phyloP scores from a whole-genome alignment of 2,888 invertebrate species.

The Pterobdella sp. region DNA sequence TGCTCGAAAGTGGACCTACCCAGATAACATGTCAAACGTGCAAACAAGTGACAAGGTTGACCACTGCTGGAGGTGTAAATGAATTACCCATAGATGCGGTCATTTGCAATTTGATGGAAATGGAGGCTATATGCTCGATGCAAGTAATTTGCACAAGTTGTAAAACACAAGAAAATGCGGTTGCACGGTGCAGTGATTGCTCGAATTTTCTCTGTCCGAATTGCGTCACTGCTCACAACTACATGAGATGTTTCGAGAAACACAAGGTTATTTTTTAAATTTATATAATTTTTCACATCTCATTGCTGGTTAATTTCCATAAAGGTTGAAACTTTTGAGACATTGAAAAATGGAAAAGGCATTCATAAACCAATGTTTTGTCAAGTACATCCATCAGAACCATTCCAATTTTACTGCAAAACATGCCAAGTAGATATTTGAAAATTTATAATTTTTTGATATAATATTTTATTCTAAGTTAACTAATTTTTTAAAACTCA shows the following conservation, averaged over 20 bases:
- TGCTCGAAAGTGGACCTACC: slow-evolving; percentile 53
- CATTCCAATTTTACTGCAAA: slow-evolving; percentile 77
- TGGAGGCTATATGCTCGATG: slow-evolving; percentile 61
- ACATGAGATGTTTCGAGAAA: slow-evolving; percentile 92
- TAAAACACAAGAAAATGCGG: slow-evolving; percentile 86
- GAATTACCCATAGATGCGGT: slow-evolving; percentile 79
- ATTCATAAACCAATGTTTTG: slow-evolving; percentile 84
- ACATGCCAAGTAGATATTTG: slow-evolving; percentile 63
- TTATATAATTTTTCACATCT: neutral
- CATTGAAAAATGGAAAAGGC: slow-evolving; percentile 58
- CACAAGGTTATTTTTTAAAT: slow-evolving; percentile 58
- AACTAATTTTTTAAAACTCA: neutral
- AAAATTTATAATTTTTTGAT: no score
- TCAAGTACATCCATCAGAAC: slow-evolving; percentile 69
- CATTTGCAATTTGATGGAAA: slow-evolving; percentile 57
- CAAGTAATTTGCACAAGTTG: slow-evolving; percentile 78
- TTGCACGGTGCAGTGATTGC: slow-evolving; percentile 87
- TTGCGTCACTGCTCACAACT: slow-evolving; percentile 89
- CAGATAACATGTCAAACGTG: slow-evolving; percentile 23
- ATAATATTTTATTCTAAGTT: no score
- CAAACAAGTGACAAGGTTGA: slow-evolving; percentile 56
- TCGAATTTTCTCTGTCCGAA: slow-evolving; percentile 85
- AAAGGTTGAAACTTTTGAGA: slow-evolving; percentile 74
- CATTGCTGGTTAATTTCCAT: neutral
- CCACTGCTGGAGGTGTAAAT: slow-evolving; percentile 54